Conservation (phyloP, 1,140 invertebrate genomes). For the Neodiprion lecontei region DNA sequence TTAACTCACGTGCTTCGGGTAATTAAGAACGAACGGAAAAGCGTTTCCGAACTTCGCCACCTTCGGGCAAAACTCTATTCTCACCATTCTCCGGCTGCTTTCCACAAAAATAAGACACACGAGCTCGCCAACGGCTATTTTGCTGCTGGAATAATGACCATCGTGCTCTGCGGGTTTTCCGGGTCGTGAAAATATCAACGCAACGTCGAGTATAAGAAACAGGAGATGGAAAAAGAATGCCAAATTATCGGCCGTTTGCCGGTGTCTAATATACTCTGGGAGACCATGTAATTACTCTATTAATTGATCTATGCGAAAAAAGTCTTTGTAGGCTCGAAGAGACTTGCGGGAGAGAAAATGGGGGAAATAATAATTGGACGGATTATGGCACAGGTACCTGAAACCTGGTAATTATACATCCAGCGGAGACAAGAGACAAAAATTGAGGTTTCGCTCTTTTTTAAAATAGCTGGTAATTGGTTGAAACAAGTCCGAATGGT, state of each 20-base stretch:
- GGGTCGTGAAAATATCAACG: no score
- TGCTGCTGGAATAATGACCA: no score
- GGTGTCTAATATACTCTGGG: no score
- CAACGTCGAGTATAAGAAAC: no score
- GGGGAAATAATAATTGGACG: background rate
- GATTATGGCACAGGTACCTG: no score
- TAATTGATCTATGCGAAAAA: no score
- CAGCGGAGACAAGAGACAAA: background rate
- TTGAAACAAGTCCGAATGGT: background rate
- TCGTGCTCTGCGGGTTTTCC: no score
- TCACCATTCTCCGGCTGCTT: no score
- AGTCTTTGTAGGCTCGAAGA: no score
- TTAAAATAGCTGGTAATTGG: background rate
- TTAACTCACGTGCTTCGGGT: background rate
- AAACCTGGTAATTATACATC: background rate
- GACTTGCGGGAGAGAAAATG: background rate
- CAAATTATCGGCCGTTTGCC: no score
- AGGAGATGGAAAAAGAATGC: no score
- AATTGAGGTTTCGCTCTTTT: background rate
- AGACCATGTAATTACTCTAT: no score
- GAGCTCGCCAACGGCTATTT: background rate
- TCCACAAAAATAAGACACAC: background rate
- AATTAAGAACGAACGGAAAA: slow-evolving; percentile 8
- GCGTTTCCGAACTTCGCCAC: background rate
- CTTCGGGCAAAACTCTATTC: background rate